These are phyloP conservation scores for Proteles cristata DNA, from an alignment of 2,113 vertebrate genomes.

Conservation along the genomic window DNA sequence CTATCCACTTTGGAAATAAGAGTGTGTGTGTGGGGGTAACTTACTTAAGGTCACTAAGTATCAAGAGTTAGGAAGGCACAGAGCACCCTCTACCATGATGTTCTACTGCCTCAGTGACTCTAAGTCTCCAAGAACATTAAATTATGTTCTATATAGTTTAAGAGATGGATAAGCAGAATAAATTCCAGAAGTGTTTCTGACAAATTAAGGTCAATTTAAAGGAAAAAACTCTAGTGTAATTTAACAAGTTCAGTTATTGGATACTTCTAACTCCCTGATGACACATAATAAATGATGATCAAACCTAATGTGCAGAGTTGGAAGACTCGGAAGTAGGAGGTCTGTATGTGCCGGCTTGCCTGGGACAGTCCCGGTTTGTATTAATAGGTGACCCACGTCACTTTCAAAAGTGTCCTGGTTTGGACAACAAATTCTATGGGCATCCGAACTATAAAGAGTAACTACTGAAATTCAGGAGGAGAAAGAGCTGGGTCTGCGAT, in stretches of 20 bases:
- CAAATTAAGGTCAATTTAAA: not conserved
- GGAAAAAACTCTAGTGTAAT: not conserved
- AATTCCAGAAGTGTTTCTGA: not conserved
- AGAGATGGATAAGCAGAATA: not conserved
- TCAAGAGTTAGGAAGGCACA: not conserved
- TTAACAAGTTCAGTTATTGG: not conserved
- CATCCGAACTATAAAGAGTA: not conserved
- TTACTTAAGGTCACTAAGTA: not conserved
- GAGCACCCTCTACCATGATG: not conserved
- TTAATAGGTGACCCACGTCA: not conserved
- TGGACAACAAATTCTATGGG: constrained; percentile 72
- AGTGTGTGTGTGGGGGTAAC: not conserved
- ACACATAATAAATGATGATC: not conserved
- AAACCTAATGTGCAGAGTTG: not conserved
- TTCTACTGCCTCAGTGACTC: not conserved
- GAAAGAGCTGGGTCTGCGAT: constrained; percentile 65
- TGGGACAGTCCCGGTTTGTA: not conserved
- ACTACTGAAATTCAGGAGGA: constrained; percentile 58
- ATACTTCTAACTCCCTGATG: not conserved
- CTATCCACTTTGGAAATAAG: not conserved
- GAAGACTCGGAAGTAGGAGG: not conserved
- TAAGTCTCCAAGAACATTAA: not conserved
- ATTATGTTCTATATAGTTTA: not conserved
- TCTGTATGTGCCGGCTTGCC: not conserved
- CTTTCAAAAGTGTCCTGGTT: not conserved